A percentile compares a stretch with the other conserved stretches of the same genome.
These are phyloP conservation scores for Halocynthia aurantium DNA, from an alignment of 23 tunicate species.

Conservation along the genomic window DNA sequence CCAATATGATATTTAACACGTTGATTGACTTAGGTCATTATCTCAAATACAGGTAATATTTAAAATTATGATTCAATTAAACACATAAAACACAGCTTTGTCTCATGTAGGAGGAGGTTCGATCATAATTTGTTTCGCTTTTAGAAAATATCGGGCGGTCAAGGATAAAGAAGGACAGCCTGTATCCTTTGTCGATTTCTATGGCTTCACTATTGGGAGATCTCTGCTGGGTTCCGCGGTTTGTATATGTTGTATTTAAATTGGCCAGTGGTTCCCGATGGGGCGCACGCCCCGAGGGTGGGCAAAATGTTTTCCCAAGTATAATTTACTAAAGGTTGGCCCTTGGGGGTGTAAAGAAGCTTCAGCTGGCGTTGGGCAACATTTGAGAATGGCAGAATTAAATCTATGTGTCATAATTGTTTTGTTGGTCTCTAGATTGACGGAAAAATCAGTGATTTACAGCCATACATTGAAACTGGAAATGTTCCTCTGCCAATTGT, in stretches of 20 bases:
- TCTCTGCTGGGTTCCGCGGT: slow-evolving; percentile 38
- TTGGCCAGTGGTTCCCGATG: neutral
- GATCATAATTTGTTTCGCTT: neutral
- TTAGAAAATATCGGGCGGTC: neutral
- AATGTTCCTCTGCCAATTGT: no score
- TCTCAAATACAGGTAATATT: slow-evolving; percentile 15
- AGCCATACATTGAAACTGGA: no score
- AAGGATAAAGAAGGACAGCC: slow-evolving; percentile 28
- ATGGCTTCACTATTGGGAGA: slow-evolving; percentile 37
- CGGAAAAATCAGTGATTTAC: no score
- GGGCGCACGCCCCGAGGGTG: no score
- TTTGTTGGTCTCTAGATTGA: no score
- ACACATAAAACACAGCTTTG: neutral
- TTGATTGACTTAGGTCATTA: slow-evolving; percentile 9
- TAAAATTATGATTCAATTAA: no score
- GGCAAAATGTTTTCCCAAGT: no score
- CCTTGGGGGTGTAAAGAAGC: no score
- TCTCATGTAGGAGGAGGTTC: neutral
- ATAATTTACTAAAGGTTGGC: no score
- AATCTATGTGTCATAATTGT: no score
- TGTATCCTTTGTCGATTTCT: slow-evolving; percentile 48
- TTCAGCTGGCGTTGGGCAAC: no score
- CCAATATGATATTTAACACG: slow-evolving; percentile 7
- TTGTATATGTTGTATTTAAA: neutral
- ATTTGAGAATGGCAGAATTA: no score